Percentiles rank a stretch among this genome's conserved stretches.
Evolutionary conservation across 2,797 vertebrate species (phyloP).

Genomic region (Cheirogaleus major): DNA sequence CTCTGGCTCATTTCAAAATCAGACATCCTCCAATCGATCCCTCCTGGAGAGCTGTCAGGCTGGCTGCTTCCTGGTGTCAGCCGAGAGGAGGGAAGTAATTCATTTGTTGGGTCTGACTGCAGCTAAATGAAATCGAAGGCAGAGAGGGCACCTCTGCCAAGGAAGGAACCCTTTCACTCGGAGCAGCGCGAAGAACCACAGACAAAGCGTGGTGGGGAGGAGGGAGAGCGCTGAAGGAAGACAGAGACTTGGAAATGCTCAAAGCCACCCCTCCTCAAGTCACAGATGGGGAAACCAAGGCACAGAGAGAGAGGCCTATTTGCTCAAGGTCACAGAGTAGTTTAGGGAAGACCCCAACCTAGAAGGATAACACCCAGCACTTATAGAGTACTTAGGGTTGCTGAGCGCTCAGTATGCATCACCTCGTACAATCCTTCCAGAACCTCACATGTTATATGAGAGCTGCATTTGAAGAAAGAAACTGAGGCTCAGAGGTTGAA

Average conservation of each 20-base stretch:
- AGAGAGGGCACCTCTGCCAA: not conserved
- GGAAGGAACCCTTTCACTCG: not conserved
- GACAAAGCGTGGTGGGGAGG: not conserved
- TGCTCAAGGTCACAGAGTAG: not conserved
- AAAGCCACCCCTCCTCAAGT: not conserved
- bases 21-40: slow-evolving; percentile 18
- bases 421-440: not conserved
- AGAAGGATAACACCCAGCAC: not conserved
- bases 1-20: not conserved
- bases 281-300: not conserved
- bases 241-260: not conserved
- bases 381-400: not conserved
- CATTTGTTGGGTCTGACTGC: not conserved
- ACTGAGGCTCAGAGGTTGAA: not conserved
- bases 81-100: slow-evolving; percentile 11
- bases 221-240: too few relatives aligned
- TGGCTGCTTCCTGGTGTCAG: not conserved
- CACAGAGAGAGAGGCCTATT: not conserved
- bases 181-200: not conserved
- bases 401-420: not conserved
- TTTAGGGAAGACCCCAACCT: not conserved
- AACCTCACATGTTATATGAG: not conserved
- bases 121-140: not conserved
- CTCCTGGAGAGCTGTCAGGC: slow-evolving; percentile 13
- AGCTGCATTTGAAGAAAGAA: not conserved